Base-by-base conservation (phyloP, 2,113 vertebrate species). In the Connochaetes taurinus region DNA sequence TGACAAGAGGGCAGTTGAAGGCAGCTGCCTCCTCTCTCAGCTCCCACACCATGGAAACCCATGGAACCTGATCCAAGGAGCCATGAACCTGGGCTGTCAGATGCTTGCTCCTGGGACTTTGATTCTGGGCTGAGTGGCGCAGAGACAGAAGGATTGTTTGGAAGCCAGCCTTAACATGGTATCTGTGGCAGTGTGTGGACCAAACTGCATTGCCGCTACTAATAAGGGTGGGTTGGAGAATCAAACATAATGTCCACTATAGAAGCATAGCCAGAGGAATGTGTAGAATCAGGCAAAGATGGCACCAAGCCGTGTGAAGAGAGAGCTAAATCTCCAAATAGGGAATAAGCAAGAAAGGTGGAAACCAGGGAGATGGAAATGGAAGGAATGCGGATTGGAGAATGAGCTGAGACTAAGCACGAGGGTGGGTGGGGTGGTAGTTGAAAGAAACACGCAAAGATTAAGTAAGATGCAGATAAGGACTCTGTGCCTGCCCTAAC, bases 371-470 rank as follows among this genome's bases (percentile, higher is more conserved):
- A 57, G 64, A 16, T 1, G 29, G 93, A 15, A 84, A 36, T 3
- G 6, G 71, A 4, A 9, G 36, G 33, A 76, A 11, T 0, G 1
- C 9, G 40, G 14, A 11, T 2, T 3, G 29, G 43, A 45, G 87
- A 36, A 7, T 1, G 17, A 40, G 64, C 40, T 23, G 19, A 36
- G 2, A 43, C 10, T 7, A 7, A 86, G 60, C 19, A 52, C 0
- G 5, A 33, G 4, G 50, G 40, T 31, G 15, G 80, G 2, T 7
- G 17, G 36, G 10, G 76, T 23, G 40, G 47, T 1, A 9, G 19
- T 21, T 31, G 71, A 43, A 64, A n/a, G 53, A 82, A 36, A 7
- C 76, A 53, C 3, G 1, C 1, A 1, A 14, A 86, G 36, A 43
- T 19, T 10, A 84, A 55, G 16, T 1, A 60, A 58, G 47, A 52